A percentile compares a stretch with the other conserved stretches of the same genome.
phyloP scores from a whole-genome alignment of 2,888 invertebrate genomes.

The Itoplectis maculator region DNA sequence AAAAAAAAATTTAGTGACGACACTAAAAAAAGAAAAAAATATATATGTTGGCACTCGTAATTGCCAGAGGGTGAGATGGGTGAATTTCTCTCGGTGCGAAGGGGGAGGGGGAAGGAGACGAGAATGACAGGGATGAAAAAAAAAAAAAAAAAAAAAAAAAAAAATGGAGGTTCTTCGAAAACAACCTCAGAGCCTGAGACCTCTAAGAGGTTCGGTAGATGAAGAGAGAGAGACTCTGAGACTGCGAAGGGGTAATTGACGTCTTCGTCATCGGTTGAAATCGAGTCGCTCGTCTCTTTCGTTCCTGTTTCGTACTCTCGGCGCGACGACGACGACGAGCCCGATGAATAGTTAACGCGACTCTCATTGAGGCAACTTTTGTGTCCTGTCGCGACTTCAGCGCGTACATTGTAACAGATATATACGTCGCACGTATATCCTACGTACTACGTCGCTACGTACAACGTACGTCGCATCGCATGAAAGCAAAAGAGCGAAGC shows the following conservation, averaged over 20 bases:
- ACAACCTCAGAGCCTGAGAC: too few species aligned
- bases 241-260: slow-evolving; percentile 14
- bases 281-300: slow-evolving; percentile 23
- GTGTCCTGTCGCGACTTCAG: neutral
- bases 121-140: too few species aligned
- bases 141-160: neutral
- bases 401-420: neutral
- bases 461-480: neutral
- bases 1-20: slow-evolving; percentile 13
- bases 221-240: neutral
- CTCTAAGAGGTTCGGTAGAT: too few species aligned
- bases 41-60: slow-evolving; percentile 35
- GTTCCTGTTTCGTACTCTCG: slow-evolving; percentile 30
- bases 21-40: too few species aligned
- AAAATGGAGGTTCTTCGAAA: too few species aligned
- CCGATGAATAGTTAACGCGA: slow-evolving; percentile 72
- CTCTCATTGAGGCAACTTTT: slow-evolving; percentile 69
- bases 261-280: slow-evolving; percentile 38
- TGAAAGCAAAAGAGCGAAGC: slow-evolving; percentile 17
- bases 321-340: slow-evolving; percentile 28
- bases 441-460: neutral
- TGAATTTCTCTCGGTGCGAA: slow-evolving; percentile 11
- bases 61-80: neutral
- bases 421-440: neutral
- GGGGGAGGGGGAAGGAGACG: too few species aligned